Evolutionary conservation across 2,888 invertebrate genomes (phyloP), one percentile per base, ranked within the genome.

Genomic region (Archips xylosteana): DNA sequence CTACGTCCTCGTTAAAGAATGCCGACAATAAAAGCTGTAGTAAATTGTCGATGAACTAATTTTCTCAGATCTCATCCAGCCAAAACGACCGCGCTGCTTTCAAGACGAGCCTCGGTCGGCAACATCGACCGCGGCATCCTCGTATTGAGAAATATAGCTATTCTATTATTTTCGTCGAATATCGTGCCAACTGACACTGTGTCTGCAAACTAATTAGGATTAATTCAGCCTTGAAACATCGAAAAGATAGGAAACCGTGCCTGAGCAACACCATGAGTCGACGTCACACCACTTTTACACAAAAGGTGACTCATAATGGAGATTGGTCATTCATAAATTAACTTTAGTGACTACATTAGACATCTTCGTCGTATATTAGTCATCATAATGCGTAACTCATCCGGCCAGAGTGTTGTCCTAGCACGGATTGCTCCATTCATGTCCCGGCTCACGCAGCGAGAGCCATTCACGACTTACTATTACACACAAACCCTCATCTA

Each of bases 271-370:
- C 81, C 83, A 81, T 82, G 81, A 82, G 83, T 83, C 80, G 79
- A 81, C 89, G 86, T 87, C 88, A 89, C 81, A 81, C 83, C 81
- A 85, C 80, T 83, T 83, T 82, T 83, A 80, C 85, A 83, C 81
- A 79, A 79, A 81, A 82, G 86, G 83, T 92, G 91, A 92, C 81
- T 91, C 91, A 92, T 80, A 81, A 79, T 80, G 86, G 85, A 86
- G 85, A 86, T 89, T 89, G 87, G 87, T 91, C 90, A 92, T 90
- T 89, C 88, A 89, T 87, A 84, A 87, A 89, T 87, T 86, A 83
- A 82, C 83, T 83, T 85, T 79, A 82, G 78, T 79, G 78, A 80
- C 81, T 84, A 81, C 76, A 81, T 74, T 78, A 80, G 78, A 78
- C 77, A 79, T 76, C 66, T 76, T 78, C 67, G 75, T 73, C 75